A percentile compares a stretch with the other conserved stretches of the same genome.
Conservation (phyloP, 1,140 invertebrate genomes). For the Vanessa atalanta region DNA sequence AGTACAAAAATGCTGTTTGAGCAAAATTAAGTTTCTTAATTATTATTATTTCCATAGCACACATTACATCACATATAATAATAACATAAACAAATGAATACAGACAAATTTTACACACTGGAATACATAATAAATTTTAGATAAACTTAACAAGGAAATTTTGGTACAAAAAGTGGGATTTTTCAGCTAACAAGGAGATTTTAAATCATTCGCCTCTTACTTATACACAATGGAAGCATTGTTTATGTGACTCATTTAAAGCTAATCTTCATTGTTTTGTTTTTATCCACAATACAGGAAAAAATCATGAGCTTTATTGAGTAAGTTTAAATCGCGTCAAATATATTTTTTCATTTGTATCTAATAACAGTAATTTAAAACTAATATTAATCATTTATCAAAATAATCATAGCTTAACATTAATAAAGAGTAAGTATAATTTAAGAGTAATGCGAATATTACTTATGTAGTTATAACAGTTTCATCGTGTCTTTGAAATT, state of each 20-base stretch:
- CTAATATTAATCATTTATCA: too few relatives aligned
- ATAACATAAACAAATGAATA: slow-evolving; percentile 18
- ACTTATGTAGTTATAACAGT: too few relatives aligned
- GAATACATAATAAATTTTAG: slow-evolving; percentile 20
- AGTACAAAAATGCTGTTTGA: slow-evolving; percentile 34
- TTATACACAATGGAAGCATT: background rate
- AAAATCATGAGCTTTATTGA: background rate
- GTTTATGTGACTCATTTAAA: background rate
- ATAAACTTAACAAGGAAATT: slow-evolving; percentile 34
- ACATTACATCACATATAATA: slow-evolving; percentile 5
- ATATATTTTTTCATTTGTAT: too few relatives aligned
- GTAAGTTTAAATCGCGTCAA: background rate
- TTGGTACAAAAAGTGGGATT: slow-evolving; percentile 21
- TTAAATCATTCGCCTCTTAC: background rate
- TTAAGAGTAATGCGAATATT: too few relatives aligned
- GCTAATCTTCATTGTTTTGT: background rate
- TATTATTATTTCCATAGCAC: slow-evolving; percentile 11
- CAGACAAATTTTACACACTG: slow-evolving; percentile 20
- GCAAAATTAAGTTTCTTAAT: slow-evolving; percentile 20
- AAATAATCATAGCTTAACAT: too few relatives aligned
- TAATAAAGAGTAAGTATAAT: too few relatives aligned
- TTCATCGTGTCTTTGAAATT: too few relatives aligned
- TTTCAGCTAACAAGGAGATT: slow-evolving; percentile 31
- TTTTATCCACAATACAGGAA: background rate
- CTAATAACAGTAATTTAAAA: too few relatives aligned